Conservation (phyloP, 1,140 invertebrate genomes). For the Leptestheria dahalacensis region DNA sequence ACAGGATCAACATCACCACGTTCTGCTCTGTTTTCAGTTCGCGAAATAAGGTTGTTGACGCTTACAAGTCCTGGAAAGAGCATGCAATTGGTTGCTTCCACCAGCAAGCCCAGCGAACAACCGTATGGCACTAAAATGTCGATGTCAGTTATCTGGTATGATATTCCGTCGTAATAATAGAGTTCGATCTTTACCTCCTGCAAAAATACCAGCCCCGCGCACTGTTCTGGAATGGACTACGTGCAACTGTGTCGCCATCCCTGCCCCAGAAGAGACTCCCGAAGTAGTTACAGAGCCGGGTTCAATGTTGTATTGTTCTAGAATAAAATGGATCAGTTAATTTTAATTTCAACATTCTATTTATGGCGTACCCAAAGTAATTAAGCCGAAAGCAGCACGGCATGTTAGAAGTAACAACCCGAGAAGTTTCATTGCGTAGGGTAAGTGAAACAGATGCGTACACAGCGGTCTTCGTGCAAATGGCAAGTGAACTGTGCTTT, state of each 20-base stretch:
- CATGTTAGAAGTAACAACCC: too few relatives aligned
- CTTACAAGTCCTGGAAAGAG: conserved; percentile 22
- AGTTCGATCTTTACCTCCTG: conserved; percentile 25
- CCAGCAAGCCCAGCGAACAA: conserved; percentile 24
- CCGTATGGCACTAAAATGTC: conserved; percentile 24
- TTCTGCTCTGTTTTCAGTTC: conserved; percentile 19
- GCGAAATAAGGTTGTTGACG: conserved; percentile 19
- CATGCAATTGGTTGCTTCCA: conserved; percentile 25
- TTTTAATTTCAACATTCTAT: too few relatives aligned
- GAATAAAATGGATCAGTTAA: too few relatives aligned
- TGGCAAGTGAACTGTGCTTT: too few relatives aligned
- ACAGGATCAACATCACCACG: conserved; percentile 25
- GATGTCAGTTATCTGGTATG: too few relatives aligned
- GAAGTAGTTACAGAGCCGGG: conserved; percentile 25
- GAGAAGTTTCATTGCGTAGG: too few relatives aligned
- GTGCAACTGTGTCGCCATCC: conserved; percentile 31
- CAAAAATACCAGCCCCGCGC: conserved; percentile 28
- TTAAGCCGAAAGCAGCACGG: too few relatives aligned
- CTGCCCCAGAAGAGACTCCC: conserved; percentile 30
- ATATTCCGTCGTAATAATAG: not conserved
- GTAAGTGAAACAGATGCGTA: too few relatives aligned
- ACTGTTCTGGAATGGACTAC: conserved; percentile 27
- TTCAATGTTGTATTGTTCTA: conserved; percentile 23
- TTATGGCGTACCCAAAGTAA: too few relatives aligned
- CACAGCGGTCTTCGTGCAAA: too few relatives aligned